Evolutionary conservation across 1,140 invertebrate species (phyloP).

Genomic region (Pseudomyrmex gracilis): DNA sequence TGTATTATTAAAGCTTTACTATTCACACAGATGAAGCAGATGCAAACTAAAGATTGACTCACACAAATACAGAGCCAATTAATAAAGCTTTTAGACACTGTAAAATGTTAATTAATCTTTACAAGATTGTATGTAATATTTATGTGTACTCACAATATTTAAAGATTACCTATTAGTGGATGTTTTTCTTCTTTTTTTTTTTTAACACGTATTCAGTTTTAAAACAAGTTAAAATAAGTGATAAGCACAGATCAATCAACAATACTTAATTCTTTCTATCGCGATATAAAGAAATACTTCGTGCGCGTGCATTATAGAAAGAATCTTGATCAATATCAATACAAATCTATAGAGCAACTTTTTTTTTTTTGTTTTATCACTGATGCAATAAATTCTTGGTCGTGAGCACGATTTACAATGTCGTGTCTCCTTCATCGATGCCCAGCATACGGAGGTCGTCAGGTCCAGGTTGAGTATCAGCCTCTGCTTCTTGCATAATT

Average conservation of each 20-base stretch:
- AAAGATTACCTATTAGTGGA: no score
- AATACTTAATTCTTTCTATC: not conserved
- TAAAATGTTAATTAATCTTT: slow-evolving; percentile 49
- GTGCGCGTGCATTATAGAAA: slow-evolving; percentile 25
- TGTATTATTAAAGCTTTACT: no score
- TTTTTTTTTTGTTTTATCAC: not conserved
- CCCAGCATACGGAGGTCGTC: slow-evolving; percentile 85
- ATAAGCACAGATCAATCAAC: not conserved
- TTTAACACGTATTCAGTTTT: not conserved
- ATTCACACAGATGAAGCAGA: no score
- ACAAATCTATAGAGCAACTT: not conserved
- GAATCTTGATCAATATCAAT: not conserved
- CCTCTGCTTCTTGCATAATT: slow-evolving; percentile 82
- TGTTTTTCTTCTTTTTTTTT: not conserved
- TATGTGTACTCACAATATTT: slow-evolving; percentile 24
- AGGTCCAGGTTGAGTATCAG: slow-evolving; percentile 81
- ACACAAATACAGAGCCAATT: no score
- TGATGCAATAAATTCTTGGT: no score
- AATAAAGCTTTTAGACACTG: no score
- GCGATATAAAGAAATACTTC: not conserved
- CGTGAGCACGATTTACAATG: slow-evolving; percentile 76
- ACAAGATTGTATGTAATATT: not conserved
- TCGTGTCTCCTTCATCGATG: slow-evolving; percentile 85
- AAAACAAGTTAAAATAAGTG: slow-evolving; percentile 7
- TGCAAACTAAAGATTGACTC: no score